phyloP scores from a whole-genome alignment of 2,888 invertebrate genomes.

The Trichopoda pennipes region DNA sequence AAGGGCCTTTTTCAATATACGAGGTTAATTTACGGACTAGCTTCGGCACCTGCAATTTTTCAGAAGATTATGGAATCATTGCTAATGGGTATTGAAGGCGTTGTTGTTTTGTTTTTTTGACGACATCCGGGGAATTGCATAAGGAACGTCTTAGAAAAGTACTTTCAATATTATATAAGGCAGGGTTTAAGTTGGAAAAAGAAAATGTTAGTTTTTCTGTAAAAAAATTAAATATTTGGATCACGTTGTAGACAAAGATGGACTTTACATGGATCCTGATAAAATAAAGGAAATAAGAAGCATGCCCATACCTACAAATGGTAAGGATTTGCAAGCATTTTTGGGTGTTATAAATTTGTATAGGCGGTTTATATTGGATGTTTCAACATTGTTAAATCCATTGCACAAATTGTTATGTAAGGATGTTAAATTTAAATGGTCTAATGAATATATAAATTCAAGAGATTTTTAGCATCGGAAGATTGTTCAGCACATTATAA shows the following conservation, averaged over 20 bases:
- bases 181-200: neutral
- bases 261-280: constrained; percentile 72
- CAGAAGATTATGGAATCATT: no score
- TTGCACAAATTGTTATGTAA: neutral
- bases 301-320: no score
- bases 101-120: neutral
- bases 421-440: neutral
- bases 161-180: neutral
- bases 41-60: no score
- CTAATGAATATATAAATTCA: constrained; percentile 42
- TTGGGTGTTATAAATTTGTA: no score
- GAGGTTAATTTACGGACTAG: no score
- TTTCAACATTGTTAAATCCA: no score
- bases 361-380: no score
- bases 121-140: neutral
- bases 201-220: constrained; percentile 72
- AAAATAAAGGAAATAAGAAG: no score
- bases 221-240: constrained; percentile 25
- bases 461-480: constrained; percentile 68
- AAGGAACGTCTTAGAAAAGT: neutral
- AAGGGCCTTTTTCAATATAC: no score
- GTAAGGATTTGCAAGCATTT: no score
- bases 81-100: constrained; percentile 13
- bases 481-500: constrained; percentile 69
- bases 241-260: constrained; percentile 66